These are phyloP conservation scores for Malurus alboscapulatus DNA, from an alignment of 2,113 vertebrate genomes.

Conservation along the genomic window DNA sequence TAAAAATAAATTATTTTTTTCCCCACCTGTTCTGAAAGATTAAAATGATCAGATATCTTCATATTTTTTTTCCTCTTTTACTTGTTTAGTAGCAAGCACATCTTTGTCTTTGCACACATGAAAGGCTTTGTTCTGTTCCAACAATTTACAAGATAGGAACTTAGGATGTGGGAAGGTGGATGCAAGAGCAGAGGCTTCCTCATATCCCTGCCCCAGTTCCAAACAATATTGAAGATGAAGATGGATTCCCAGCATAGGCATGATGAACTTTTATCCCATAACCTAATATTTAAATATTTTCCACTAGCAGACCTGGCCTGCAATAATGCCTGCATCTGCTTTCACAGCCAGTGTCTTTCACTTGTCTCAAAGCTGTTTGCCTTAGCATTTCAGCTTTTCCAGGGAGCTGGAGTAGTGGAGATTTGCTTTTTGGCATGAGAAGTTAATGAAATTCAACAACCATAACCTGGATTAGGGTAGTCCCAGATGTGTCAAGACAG, in stretches of 20 bases:
- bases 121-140: not conserved
- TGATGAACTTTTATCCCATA: not conserved
- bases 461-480: not conserved
- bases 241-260: not conserved
- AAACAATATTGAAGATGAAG: not conserved
- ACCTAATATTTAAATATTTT: not conserved
- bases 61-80: not conserved
- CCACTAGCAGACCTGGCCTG: not conserved
- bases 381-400: not conserved
- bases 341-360: not conserved
- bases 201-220: not conserved
- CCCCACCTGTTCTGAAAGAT: not conserved
- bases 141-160: not conserved
- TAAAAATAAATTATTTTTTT: not conserved
- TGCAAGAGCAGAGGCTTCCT: accelerated
- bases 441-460: not conserved
- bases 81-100: not conserved
- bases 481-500: not conserved
- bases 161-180: not conserved
- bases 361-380: not conserved
- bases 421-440: not conserved
- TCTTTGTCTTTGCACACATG: not conserved
- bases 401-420: not conserved
- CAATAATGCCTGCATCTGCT: not conserved
- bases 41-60: not conserved